Base-by-base conservation (phyloP, 53 echinoderm and acorn worm species). In the Holothuria leucospilota region DNA sequence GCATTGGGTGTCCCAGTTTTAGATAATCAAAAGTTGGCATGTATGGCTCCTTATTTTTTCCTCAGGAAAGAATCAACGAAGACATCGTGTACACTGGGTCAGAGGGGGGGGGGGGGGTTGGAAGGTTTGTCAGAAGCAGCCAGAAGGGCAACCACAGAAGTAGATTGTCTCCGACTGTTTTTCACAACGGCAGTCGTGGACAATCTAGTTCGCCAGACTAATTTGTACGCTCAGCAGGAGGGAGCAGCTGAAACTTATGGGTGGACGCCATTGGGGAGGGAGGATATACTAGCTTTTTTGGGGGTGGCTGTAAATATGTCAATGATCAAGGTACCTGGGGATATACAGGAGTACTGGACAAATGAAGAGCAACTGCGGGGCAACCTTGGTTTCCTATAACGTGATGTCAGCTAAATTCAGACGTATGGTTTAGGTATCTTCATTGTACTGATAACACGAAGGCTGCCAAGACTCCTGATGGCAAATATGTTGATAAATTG, bases 401-500 rank as follows among this genome's bases (percentile, higher is more conserved):
- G n/a, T n/a, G n/a, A n/a, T n/a, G n/a, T n/a, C n/a, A n/a, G n/a
- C n/a, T n/a, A n/a, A n/a, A n/a, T n/a, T n/a, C n/a, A n/a, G n/a
- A n/a, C n/a, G n/a, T n/a, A n/a, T n/a, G n/a, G n/a, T n/a, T n/a
- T n/a, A n/a, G n/a, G n/a, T n/a, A n/a, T n/a, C n/a, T n/a, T n/a
- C 78, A 77, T 26, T 4, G 42, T 9, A n/a, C 25, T 8, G 28
- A 77, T 28, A 77, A 77, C 29, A 77, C 51, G 9, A 51, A 8
- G 16, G 56, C 58, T 77, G 52, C 9, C 56, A 52, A 0, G 25
- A 52, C 23, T 77, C 49, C 5, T 52, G 53, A 77, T 4, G 82
- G 82, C 25, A 82, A 39, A 18, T 29, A n/a, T 39, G 39, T 28
- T 63, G 82, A 82, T 23, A 82, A 82, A 61, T 82, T 82, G 40